Conservation (phyloP, 1,140 invertebrate genomes). For the Nebria ingens region DNA sequence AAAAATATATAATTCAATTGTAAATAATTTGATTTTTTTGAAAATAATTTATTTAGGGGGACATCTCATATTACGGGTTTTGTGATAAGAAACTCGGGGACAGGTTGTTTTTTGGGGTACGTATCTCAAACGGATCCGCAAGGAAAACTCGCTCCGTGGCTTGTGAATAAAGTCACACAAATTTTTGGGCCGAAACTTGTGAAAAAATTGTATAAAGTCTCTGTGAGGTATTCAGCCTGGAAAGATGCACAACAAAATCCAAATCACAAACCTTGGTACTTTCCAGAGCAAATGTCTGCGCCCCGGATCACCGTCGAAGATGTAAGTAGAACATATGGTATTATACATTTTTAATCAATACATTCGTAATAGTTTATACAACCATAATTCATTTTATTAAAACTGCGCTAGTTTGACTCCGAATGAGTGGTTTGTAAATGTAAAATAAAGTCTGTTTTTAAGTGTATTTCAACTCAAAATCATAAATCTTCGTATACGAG, state of each 20-base stretch:
- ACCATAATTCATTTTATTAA: neutral
- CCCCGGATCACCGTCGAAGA: constrained; percentile 57
- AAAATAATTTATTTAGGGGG: constrained; percentile 41
- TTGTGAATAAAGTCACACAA: constrained; percentile 81
- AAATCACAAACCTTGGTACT: constrained; percentile 73
- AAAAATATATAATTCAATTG: no score
- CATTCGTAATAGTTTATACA: neutral
- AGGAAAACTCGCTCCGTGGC: constrained; percentile 78
- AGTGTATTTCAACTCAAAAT: neutral
- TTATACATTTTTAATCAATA: neutral
- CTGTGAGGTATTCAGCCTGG: constrained; percentile 66
- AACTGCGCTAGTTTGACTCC: neutral
- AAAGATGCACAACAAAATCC: constrained; percentile 61
- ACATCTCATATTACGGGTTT: constrained; percentile 59
- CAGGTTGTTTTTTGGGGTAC: constrained; percentile 68
- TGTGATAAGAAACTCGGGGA: constrained; percentile 34
- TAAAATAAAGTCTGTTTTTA: neutral
- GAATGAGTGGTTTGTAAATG: no score
- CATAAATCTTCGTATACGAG: neutral
- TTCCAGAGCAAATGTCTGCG: constrained; percentile 65
- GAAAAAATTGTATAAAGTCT: constrained; percentile 70
- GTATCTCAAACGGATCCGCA: constrained; percentile 80
- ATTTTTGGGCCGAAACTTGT: constrained; percentile 77
- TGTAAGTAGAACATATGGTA: constrained; percentile 39
- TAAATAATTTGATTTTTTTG: no score